Evolutionary conservation across 2,888 invertebrate species (phyloP).

Genomic region (Cancer borealis): DNA sequence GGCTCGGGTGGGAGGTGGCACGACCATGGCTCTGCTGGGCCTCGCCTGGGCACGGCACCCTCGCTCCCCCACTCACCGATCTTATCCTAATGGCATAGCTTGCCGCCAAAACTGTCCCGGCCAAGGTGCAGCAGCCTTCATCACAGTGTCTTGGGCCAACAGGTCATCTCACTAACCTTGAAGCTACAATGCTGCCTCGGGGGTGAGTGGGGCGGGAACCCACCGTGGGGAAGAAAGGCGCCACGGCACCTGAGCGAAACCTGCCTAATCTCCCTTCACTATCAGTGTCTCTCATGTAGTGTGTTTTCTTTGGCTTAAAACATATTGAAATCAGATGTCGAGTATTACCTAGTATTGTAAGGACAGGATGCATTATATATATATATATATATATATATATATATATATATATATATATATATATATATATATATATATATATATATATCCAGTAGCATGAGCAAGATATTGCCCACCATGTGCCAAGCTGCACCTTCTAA

Average conservation of each 20-base stretch:
- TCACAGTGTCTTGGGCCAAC: slow-evolving; percentile 51
- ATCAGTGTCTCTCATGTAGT: slow-evolving; percentile 12
- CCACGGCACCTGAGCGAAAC: not conserved
- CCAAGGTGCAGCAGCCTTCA: slow-evolving; percentile 41
- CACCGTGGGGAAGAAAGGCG: not conserved
- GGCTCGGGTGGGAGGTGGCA: slow-evolving; percentile 66
- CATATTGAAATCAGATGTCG: not conserved
- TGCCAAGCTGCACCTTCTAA: not conserved
- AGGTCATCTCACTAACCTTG: slow-evolving; percentile 54
- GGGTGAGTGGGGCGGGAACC: not conserved
- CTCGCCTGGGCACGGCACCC: slow-evolving; percentile 16
- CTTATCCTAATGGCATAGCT: slow-evolving; percentile 59
- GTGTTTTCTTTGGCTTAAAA: not conserved
- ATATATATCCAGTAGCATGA: slow-evolving; percentile 4
- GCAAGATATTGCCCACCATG: not conserved
- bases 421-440: slow-evolving; percentile 46
- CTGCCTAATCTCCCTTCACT: slow-evolving; percentile 23
- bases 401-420: slow-evolving; percentile 47
- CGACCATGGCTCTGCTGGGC: slow-evolving; percentile 61
- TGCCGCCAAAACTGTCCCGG: slow-evolving; percentile 54
- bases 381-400: slow-evolving; percentile 36
- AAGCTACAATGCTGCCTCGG: not conserved
- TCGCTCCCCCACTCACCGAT: slow-evolving; percentile 40
- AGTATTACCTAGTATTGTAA: not conserved
- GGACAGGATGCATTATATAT: not conserved